Conservation (phyloP, 2,888 invertebrate genomes). For the Hirudinaria manillensis region DNA sequence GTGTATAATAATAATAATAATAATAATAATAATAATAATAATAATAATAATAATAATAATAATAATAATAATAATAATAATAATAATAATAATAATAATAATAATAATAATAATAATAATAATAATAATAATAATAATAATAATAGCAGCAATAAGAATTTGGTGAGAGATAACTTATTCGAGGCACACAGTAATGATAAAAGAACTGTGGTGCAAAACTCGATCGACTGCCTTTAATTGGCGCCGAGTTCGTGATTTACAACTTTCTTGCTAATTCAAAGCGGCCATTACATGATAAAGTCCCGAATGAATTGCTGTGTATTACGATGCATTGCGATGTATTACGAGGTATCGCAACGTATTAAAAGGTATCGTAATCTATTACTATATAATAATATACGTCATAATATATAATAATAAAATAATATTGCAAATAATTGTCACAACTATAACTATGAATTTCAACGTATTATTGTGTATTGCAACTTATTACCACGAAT, state of each 20-base stretch:
- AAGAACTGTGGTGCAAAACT: neutral
- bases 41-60: conserved; percentile 5
- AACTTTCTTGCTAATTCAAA: conserved; percentile 15
- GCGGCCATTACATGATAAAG: neutral
- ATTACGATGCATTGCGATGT: too few relatives aligned
- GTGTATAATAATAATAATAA: too few relatives aligned
- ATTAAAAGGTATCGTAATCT: neutral
- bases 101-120: neutral
- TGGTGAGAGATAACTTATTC: neutral
- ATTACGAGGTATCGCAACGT: too few relatives aligned
- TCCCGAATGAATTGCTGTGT: neutral
- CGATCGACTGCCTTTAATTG: conserved; percentile 11
- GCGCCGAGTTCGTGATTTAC: conserved; percentile 1
- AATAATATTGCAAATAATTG: too few relatives aligned
- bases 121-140: conserved; percentile 44
- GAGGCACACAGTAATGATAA: conserved; percentile 13
- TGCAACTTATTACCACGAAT: too few relatives aligned
- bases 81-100: conserved; percentile 13
- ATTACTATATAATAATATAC: neutral
- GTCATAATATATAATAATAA: neutral
- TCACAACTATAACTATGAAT: too few relatives aligned
- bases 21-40: too few relatives aligned
- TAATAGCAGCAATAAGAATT: too few relatives aligned
- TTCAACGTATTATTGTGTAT: too few relatives aligned
- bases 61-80: neutral